These are phyloP conservation scores for Agrotis clavis DNA, from an alignment of 2,888 invertebrate genomes.

Conservation along the genomic window DNA sequence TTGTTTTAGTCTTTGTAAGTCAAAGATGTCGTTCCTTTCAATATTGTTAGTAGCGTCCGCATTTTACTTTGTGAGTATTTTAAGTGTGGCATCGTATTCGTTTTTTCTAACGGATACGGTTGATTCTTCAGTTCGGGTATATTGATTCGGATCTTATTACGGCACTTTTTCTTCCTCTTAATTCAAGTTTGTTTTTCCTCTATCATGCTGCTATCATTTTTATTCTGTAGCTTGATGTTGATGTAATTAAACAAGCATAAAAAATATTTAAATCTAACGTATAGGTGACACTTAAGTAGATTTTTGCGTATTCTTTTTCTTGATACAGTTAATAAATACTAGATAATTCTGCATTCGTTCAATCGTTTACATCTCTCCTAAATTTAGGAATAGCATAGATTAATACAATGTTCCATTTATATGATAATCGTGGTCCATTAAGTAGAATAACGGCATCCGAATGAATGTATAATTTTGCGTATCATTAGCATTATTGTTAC, in stretches of 20 bases:
- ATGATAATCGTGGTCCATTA: slow-evolving; percentile 55
- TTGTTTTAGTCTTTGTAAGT: slow-evolving; percentile 46
- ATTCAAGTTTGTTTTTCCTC: neutral
- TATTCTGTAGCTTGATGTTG: too few relatives aligned
- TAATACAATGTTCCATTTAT: slow-evolving; percentile 53
- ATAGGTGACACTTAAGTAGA: too few relatives aligned
- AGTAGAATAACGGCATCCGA: slow-evolving; percentile 58
- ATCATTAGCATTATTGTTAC: slow-evolving; percentile 44
- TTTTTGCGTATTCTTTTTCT: too few relatives aligned
- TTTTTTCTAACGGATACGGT: slow-evolving; percentile 21
- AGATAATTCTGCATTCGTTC: slow-evolving; percentile 3
- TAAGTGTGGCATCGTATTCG: slow-evolving; percentile 57
- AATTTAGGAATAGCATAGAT: slow-evolving; percentile 49
- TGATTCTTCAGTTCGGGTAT: neutral
- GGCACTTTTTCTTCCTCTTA: neutral
- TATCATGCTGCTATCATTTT: neutral
- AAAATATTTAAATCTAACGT: too few relatives aligned
- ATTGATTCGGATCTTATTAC: neutral
- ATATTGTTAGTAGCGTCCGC: slow-evolving; percentile 66
- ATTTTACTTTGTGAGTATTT: slow-evolving; percentile 73
- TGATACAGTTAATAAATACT: too few relatives aligned
- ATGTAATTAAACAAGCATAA: too few relatives aligned
- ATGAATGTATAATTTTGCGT: slow-evolving; percentile 57
- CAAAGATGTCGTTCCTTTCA: slow-evolving; percentile 70
- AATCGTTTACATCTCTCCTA: slow-evolving; percentile 35